Conservation (phyloP, 1,140 invertebrate species). For the Stegodyphus mimosarum region DNA sequence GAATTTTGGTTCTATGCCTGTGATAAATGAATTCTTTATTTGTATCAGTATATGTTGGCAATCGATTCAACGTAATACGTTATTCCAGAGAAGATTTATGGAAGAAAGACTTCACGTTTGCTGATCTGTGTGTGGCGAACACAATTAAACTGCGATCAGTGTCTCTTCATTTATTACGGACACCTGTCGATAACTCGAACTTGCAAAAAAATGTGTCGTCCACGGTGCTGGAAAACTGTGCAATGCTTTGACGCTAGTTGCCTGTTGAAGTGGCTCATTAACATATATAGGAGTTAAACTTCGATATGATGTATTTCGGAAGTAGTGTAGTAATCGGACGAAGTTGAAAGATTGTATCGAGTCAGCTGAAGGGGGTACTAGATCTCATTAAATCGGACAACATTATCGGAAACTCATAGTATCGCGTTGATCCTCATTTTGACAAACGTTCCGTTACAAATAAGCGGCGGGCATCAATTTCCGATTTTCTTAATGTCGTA, state of each 20-base stretch:
- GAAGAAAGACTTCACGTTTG: background rate
- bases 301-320: background rate
- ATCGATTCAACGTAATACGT: slow-evolving; percentile 15
- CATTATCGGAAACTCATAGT: too few relatives aligned
- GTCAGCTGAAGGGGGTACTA: too few relatives aligned
- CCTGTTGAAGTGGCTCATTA: slow-evolving; percentile 5
- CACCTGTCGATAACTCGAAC: slow-evolving; percentile 19
- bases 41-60: slow-evolving; percentile 12
- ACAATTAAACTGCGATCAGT: slow-evolving; percentile 38
- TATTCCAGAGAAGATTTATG: slow-evolving; percentile 32
- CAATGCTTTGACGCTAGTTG: background rate
- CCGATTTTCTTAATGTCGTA: too few relatives aligned
- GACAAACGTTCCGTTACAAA: too few relatives aligned
- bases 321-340: background rate
- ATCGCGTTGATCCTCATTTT: too few relatives aligned
- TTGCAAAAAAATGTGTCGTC: background rate
- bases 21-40: slow-evolving; percentile 39
- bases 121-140: background rate
- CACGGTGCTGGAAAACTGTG: background rate
- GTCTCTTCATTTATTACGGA: slow-evolving; percentile 18
- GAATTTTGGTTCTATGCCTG: background rate
- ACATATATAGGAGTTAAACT: background rate
- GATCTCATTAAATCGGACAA: too few relatives aligned
- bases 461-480: too few relatives aligned
- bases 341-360: too few relatives aligned